Percentiles rank a stretch among this genome's conserved stretches.
phyloP scores from a whole-genome alignment of 2,797 vertebrate genomes.

The Argya squamiceps region DNA sequence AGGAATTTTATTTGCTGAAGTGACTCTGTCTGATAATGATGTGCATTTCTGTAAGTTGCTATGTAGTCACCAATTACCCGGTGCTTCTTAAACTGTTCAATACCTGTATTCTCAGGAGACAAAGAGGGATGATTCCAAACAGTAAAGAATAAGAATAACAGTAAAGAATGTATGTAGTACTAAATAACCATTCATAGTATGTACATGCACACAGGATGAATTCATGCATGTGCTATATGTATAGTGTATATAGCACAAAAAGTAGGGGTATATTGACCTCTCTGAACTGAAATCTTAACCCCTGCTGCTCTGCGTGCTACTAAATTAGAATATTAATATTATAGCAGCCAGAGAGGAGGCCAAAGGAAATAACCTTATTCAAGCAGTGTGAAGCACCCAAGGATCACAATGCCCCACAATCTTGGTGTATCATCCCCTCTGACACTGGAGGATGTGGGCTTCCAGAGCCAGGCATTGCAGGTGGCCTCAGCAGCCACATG shows the following conservation, averaged over 20 bases:
- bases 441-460: background rate
- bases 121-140: background rate
- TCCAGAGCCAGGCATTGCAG: background rate
- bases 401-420: fast-evolving
- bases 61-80: background rate
- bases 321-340: background rate
- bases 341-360: background rate
- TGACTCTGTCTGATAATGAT: background rate
- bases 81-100: background rate
- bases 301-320: background rate
- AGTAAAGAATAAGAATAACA: background rate
- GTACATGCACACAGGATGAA: too few species aligned
- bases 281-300: background rate
- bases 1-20: background rate
- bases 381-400: background rate
- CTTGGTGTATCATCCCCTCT: background rate
- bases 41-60: background rate
- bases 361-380: background rate
- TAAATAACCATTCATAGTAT: background rate
- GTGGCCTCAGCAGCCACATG: fast-evolving
- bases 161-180: background rate
- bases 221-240: background rate
- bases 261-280: background rate
- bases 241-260: background rate
- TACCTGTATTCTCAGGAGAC: background rate